Evolutionary conservation across 1,140 invertebrate genomes (phyloP).

Genomic region (Drosophila parabipectinata): DNA sequence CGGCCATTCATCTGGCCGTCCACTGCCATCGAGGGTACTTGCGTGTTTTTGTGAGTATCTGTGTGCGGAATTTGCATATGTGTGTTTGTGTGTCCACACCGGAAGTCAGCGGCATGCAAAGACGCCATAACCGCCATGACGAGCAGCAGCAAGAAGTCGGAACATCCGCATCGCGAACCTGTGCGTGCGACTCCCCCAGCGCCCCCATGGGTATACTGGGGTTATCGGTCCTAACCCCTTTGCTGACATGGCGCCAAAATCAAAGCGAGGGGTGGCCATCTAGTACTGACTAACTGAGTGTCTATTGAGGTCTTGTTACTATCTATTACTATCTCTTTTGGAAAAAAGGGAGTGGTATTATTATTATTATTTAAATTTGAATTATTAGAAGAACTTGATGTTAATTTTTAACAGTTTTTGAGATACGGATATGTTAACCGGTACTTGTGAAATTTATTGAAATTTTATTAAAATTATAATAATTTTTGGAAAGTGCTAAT

Average conservation of each 20-base stretch:
- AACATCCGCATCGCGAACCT: constrained; percentile 45
- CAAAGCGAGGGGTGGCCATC: constrained; percentile 32
- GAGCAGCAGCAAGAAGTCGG: constrained; percentile 17
- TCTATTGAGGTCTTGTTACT: no score
- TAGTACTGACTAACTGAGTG: background rate
- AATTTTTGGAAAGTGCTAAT: no score
- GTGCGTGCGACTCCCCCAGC: constrained; percentile 35
- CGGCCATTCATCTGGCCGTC: constrained; percentile 45
- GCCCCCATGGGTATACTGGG: constrained; percentile 7
- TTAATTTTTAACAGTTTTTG: no score
- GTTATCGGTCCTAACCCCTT: constrained; percentile 54
- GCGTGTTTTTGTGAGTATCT: constrained; percentile 3
- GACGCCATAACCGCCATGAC: constrained; percentile 67
- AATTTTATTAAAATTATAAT: no score
- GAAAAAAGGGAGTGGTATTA: no score
- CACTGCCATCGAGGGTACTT: constrained; percentile 28
- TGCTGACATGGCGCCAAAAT: constrained; percentile 54
- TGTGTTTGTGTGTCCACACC: constrained; percentile 29
- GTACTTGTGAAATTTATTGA: no score
- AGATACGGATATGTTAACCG: no score
- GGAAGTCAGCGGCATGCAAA: constrained; percentile 76
- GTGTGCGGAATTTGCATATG: constrained; percentile 7
- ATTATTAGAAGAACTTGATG: no score
- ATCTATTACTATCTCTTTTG: background rate
- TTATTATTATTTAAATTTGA: no score